phyloP scores from a whole-genome alignment of 37 sponge, comb jelly and placozoan genomes.

The Bolinopsis microptera region DNA sequence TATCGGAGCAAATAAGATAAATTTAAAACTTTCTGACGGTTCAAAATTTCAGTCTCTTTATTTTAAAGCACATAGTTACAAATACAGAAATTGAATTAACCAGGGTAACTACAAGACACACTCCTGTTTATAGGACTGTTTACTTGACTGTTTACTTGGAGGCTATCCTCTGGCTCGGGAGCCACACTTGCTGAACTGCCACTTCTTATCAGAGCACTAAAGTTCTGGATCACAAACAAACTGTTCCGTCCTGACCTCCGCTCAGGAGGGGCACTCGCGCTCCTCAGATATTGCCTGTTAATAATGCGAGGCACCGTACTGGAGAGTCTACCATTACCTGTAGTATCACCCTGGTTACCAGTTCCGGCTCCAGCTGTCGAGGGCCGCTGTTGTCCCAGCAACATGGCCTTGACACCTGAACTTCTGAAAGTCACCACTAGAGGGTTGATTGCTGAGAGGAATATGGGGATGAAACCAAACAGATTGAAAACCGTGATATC shows the following conservation, averaged over 20 bases:
- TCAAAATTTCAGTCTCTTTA: too few relatives aligned
- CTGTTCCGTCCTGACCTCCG: not conserved
- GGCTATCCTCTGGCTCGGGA: not conserved
- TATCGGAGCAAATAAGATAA: too few relatives aligned
- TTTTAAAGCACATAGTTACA: too few relatives aligned
- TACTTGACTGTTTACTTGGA: too few relatives aligned
- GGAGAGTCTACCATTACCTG: not conserved
- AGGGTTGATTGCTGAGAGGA: constrained; percentile 8
- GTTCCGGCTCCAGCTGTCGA: not conserved
- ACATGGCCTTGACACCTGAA: not conserved
- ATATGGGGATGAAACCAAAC: constrained; percentile 5
- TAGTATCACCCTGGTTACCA: not conserved
- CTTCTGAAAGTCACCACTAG: not conserved
- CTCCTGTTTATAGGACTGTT: not conserved
- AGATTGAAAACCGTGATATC: not conserved
- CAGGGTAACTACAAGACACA: not conserved
- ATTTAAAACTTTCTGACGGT: too few relatives aligned
- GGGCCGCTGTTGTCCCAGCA: not conserved
- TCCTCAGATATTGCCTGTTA: not conserved
- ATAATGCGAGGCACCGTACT: not conserved
- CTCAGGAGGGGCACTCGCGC: not conserved
- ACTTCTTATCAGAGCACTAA: not conserved
- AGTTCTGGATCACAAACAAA: not conserved
- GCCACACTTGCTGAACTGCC: not conserved
- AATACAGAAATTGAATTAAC: too few relatives aligned